A percentile compares a stretch with the other conserved stretches of the same genome.
These are phyloP conservation scores for Paralichthys olivaceus DNA, from an alignment of 2,113 vertebrate species.

Conservation along the genomic window DNA sequence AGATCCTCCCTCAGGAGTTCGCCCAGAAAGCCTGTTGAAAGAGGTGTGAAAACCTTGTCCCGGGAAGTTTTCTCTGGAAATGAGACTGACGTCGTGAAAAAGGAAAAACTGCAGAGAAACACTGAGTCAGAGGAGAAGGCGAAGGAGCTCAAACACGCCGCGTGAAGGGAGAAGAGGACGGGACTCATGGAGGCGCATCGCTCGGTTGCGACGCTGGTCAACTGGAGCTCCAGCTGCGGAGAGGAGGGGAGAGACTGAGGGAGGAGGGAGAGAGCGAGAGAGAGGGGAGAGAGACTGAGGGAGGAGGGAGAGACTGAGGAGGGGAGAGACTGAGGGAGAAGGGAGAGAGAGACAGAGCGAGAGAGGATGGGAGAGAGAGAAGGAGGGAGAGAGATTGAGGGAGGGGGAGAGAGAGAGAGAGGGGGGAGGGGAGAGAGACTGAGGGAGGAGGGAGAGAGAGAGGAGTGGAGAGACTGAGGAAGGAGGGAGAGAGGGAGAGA, in stretches of 20 bases:
- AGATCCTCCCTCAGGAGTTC: conserved; percentile 44
- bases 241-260: conserved; percentile 46
- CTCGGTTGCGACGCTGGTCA: conserved; percentile 83
- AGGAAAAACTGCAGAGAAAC: neutral
- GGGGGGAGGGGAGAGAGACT: neutral
- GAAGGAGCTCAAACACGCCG: neutral
- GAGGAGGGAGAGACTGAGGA: neutral
- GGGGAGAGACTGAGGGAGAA: conserved; percentile 7
- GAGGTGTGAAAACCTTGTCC: conserved; percentile 56
- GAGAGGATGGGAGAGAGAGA: neutral
- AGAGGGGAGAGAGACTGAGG: conserved; percentile 2
- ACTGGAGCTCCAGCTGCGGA: conserved; percentile 61
- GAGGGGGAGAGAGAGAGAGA: conserved; percentile 21
- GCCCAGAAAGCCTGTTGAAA: conserved; percentile 25
- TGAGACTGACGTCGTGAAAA: neutral
- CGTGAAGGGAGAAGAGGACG: neutral
- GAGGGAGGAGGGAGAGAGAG: neutral
- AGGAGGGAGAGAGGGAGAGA: neutral
- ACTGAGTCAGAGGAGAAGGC: neutral
- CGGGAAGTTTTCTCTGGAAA: conserved; percentile 14
- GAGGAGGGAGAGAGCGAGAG: neutral
- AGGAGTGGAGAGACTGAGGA: neutral
- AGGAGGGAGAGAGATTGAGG: neutral
- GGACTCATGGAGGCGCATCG: conserved; percentile 73
- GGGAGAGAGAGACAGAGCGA: conserved; percentile 42